Base-by-base conservation (phyloP, 2,797 vertebrate species). In the Sylvilagus floridanus region DNA sequence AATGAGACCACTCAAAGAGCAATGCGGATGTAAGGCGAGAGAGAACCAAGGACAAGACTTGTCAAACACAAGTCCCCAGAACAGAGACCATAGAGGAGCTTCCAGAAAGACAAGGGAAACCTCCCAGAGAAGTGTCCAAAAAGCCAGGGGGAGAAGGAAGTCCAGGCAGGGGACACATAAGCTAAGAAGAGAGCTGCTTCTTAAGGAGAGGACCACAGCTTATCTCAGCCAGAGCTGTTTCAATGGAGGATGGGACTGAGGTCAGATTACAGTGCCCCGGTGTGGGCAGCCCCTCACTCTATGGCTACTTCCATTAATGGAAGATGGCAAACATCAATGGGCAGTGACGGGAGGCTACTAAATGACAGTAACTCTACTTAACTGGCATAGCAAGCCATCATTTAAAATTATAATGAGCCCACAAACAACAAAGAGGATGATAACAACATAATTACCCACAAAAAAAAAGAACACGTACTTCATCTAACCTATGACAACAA, bases 391-490 rank as follows among this genome's bases (percentile, higher is more conserved):
- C 28, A 95, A 66, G 50, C 42, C 35, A 42, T 69, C 81, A 52
- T 71, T 94, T 89, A 90, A 94, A 81, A 92, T 52, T 87, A n/a
- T 62, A 88, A 86, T 62, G 85, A 84, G 50, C 24, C 50, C 65
- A 19, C 26, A 62, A 1, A 30, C 21, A 83, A 77, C 47, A 76
- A 71, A 35, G 21, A 62, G 21, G 68, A 63, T 60, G 42, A 82
- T 22, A 68, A 65, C 54, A 42, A 54, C n/a, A 28, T 42, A 60
- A 91, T 35, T 8, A 77, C 62, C 79, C 69, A 79, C 13, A 47
- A 79, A 85, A 82, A 82, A 60, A 83, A 94, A 37, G 21, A 60
- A 85, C n/a, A 73, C 30, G 82, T 32, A 24, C 42, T 35, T 89
- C 63, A 57, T 62, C 79, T 94, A 52, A 60, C 19, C 81, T 81